Conservation (phyloP, 2,797 vertebrate genomes). For the Onychomys torridus region DNA sequence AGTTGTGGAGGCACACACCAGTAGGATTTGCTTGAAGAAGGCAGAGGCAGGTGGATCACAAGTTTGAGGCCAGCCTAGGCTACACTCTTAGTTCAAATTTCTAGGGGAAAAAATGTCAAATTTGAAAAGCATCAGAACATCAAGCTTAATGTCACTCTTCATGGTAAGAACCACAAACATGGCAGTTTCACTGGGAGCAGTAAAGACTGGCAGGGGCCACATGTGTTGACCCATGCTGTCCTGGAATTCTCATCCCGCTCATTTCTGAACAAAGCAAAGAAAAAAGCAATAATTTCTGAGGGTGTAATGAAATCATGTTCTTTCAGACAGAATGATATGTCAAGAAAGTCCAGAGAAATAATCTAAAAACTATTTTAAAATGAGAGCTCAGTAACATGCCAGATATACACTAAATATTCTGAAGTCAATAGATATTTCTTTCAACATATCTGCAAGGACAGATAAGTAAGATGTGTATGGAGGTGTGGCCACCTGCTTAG, state of each 20-base stretch:
- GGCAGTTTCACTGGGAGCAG: background rate
- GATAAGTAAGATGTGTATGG: background rate
- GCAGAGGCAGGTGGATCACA: no score
- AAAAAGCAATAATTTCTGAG: background rate
- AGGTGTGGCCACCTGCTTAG: background rate
- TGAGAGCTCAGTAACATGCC: background rate
- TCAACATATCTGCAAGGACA: background rate
- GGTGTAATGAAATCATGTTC: background rate
- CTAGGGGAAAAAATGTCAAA: background rate
- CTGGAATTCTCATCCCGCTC: background rate
- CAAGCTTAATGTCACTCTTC: background rate
- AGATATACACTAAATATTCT: background rate
- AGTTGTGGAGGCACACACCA: no score
- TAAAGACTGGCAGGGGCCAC: accelerated
- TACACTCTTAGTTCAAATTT: conserved; percentile 28
- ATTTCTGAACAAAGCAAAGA: background rate
- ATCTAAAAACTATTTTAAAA: conserved; percentile 56
- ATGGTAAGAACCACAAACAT: background rate
- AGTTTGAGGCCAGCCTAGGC: no score
- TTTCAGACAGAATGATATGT: background rate
- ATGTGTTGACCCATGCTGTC: background rate
- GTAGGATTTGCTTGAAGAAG: no score
- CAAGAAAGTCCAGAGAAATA: conserved; percentile 38
- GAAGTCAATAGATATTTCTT: background rate
- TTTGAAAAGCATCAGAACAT: background rate